Conservation (phyloP, 23 tunicate species). For the Ciona savignyi region DNA sequence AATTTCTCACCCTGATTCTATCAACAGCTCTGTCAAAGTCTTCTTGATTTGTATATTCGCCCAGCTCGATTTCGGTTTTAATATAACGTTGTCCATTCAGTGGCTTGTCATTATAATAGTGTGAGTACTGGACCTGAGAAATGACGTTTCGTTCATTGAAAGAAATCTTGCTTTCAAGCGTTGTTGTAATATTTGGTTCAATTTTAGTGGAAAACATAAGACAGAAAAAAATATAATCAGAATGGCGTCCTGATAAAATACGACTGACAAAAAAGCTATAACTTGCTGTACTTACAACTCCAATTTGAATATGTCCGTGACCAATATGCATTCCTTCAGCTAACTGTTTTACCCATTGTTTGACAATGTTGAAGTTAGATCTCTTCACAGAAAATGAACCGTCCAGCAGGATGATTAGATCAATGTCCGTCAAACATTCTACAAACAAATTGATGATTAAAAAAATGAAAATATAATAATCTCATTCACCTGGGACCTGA, state of each 20-base stretch:
- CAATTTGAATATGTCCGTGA: conserved; percentile 54
- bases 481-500: too few species aligned
- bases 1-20: conserved; percentile 37
- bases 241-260: too few species aligned
- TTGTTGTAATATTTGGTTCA: too few species aligned
- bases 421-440: conserved; percentile 56
- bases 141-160: too few species aligned
- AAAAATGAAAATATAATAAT: too few species aligned
- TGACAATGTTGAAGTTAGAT: conserved; percentile 38
- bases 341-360: conserved; percentile 64
- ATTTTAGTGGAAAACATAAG: too few species aligned
- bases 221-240: too few species aligned
- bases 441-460: neutral
- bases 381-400: conserved; percentile 48
- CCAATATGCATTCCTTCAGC: conserved; percentile 62
- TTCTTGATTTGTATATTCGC: conserved; percentile 18
- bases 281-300: conserved; percentile 48
- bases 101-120: conserved; percentile 35
- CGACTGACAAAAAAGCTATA: too few species aligned
- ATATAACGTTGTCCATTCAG: conserved; percentile 40
- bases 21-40: conserved; percentile 53
- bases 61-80: conserved; percentile 68
- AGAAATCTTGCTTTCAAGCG: too few species aligned
- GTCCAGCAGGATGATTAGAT: conserved; percentile 63
- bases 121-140: conserved; percentile 69